A percentile compares a stretch with the other conserved stretches of the same genome.
Evolutionary conservation across 2,888 invertebrate species (phyloP).

Genomic region (Cyrtodaria siliqua): DNA sequence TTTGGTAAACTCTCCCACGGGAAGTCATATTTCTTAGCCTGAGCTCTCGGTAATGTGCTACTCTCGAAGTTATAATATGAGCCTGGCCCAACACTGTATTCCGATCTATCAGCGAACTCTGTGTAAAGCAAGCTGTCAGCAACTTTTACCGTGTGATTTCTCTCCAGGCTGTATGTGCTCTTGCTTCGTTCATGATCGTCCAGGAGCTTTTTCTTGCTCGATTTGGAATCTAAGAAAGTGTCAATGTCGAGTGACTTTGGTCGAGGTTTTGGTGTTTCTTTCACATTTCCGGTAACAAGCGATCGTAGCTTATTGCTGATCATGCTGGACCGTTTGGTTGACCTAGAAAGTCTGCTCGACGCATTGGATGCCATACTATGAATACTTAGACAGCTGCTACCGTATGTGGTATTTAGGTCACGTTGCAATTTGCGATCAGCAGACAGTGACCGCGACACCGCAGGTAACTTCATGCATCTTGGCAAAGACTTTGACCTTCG

Average conservation of each 20-base stretch:
- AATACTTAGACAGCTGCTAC: conserved; percentile 73
- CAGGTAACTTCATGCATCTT: conserved; percentile 71
- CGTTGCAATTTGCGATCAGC: conserved; percentile 57
- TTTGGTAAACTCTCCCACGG: conserved; percentile 82
- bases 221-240: conserved; percentile 49
- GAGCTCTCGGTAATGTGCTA: conserved; percentile 77
- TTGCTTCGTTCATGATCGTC: conserved; percentile 65
- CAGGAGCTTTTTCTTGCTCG: conserved; percentile 39
- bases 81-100: conserved; percentile 73
- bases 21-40: conserved; percentile 78
- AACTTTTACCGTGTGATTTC: conserved; percentile 71
- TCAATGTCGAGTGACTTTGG: conserved; percentile 80
- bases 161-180: conserved; percentile 65
- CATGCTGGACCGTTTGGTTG: conserved; percentile 76
- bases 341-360: conserved; percentile 70
- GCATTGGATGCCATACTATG: conserved; percentile 67
- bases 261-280: conserved; percentile 67
- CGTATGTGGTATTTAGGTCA: conserved; percentile 52
- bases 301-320: conserved; percentile 78
- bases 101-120: conserved; percentile 37
- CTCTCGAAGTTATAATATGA: conserved; percentile 79
- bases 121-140: conserved; percentile 67
- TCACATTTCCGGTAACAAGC: conserved; percentile 64
- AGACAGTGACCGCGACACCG: conserved; percentile 51
- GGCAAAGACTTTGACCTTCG: conserved; percentile 78